Evolutionary conservation across 2,888 invertebrate species (phyloP), one percentile per base, ranked within the genome.

Genomic region (Drosophila prolongata): DNA sequence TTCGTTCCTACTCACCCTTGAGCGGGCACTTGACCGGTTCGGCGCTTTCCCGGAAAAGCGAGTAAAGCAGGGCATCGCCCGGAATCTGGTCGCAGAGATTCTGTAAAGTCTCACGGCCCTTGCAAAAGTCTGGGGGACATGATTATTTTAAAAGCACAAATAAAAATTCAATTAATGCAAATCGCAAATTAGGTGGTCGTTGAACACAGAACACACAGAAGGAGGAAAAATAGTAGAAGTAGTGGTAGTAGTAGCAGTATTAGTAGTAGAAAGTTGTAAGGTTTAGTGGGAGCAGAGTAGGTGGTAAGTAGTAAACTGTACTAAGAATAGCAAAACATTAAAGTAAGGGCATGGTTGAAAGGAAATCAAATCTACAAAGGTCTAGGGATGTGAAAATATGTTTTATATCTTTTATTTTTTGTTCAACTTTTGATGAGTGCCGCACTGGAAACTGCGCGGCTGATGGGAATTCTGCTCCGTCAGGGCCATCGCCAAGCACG

Each of bases 31-130:
- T 95, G 46, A 98, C 97, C 3, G 98, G 96, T 19, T 95, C 95
- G 13, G 97, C 97, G 90, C 96, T 96, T 91, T 97, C 96, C 71
- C 97, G 94, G 93, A 98, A 97, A 95, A 98, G 96, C 82, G 97
- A 97, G 93, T 96, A 97, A 13, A 98, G 94, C 47, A 97, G 93
- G 3, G 97, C 97, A 92, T 98, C 97, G 16, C 97, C 97, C 13
- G 97, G 96, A 92, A 97, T 97, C 91, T 96, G 95, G 55, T 96
- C 96, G 92, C 97, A 97, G 78, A 97, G 94, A 82, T 96, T 95
- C 54, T 96, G 95, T 87, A 97, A 93, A 55, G 95, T 95, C 90
- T 96, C 96, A 89, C 92, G 92, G 81, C 92, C 91, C 84, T 92
- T 92, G 89, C 92, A 92, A 87, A 91, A 92, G 90, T 91, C 92